These are phyloP conservation scores for Lycophotia porphyrea DNA, from an alignment of 2,888 invertebrate genomes.

Conservation along the genomic window DNA sequence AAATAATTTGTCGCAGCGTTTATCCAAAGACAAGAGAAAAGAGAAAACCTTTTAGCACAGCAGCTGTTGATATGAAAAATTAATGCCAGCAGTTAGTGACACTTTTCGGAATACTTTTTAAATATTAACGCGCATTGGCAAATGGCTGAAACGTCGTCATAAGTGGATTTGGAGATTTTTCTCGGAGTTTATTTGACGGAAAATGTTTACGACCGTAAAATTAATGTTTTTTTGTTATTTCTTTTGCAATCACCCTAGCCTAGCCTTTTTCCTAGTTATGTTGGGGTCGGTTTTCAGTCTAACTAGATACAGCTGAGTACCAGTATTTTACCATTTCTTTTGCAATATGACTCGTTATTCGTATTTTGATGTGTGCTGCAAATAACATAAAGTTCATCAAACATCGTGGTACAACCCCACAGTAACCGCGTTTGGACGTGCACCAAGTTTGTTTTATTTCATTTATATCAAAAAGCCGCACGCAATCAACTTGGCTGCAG, in stretches of 20 bases:
- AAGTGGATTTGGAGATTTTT: slow-evolving; percentile 37
- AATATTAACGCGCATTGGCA: slow-evolving; percentile 52
- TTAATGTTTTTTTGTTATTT: not conserved
- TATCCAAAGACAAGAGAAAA: slow-evolving; percentile 21
- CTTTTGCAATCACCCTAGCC: not conserved
- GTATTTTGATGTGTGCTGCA: not conserved
- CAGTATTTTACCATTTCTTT: not conserved
- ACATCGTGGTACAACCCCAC: slow-evolving; percentile 5
- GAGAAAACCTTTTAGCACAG: slow-evolving; percentile 58
- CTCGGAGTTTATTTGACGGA: slow-evolving; percentile 16
- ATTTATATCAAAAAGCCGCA: slow-evolving; percentile 37
- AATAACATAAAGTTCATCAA: not conserved
- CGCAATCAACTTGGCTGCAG: slow-evolving; percentile 34
- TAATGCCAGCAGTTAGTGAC: slow-evolving; percentile 54
- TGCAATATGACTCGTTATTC: not conserved
- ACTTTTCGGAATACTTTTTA: slow-evolving; percentile 54
- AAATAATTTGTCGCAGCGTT: slow-evolving; percentile 13
- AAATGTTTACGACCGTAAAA: slow-evolving; percentile 4
- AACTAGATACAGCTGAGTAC: not conserved
- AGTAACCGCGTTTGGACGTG: not conserved
- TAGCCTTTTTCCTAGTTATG: not conserved
- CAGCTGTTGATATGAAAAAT: slow-evolving; percentile 54
- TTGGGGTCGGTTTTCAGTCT: not conserved
- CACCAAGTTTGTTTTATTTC: slow-evolving; percentile 29
- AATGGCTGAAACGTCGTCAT: slow-evolving; percentile 38